Conservation (phyloP, 2,797 vertebrate genomes). For the Huso huso region DNA sequence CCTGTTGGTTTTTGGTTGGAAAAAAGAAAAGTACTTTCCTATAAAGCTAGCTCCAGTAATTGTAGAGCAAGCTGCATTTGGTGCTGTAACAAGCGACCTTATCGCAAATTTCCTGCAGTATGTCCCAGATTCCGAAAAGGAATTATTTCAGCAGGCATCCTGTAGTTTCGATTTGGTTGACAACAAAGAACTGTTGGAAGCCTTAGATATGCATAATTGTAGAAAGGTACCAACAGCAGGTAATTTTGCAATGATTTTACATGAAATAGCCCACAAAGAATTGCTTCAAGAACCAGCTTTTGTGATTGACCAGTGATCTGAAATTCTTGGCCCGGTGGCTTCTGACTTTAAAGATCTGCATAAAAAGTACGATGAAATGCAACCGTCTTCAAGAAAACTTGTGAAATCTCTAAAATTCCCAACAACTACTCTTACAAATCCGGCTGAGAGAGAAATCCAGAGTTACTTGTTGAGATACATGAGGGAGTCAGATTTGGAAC, state of each 20-base stretch:
- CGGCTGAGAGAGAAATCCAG: conserved; percentile 14
- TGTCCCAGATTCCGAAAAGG: conserved; percentile 21
- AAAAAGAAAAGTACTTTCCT: conserved; percentile 23
- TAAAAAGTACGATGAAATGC: conserved; percentile 14
- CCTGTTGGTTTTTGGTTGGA: conserved; percentile 23
- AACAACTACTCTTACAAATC: conserved; percentile 1
- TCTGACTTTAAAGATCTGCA: conserved; percentile 15
- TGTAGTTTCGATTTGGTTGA: conserved; percentile 25
- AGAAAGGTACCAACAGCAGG: conserved; percentile 17
- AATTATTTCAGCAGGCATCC: conserved; percentile 25
- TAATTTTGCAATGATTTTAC: conserved; percentile 12
- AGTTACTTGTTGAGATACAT: conserved; percentile 20
- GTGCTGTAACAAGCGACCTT: conserved; percentile 16
- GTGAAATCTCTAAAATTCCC: conserved; percentile 17
- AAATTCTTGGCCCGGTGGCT: conserved; percentile 7
- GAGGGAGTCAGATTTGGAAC: conserved; percentile 19
- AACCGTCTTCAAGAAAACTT: conserved; percentile 19
- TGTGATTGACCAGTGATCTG: conserved; percentile 19
- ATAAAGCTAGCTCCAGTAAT: conserved; percentile 21
- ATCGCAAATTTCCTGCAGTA: conserved; percentile 26
- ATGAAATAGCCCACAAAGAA: conserved; percentile 19
- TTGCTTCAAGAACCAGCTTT: conserved; percentile 18
- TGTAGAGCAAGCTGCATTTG: conserved; percentile 20
- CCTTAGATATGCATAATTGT: conserved; percentile 21
- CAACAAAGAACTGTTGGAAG: conserved; percentile 24